A percentile compares a stretch with the other conserved stretches of the same genome.
Conservation (phyloP, 2,113 vertebrate species). For the Pao palembangensis region DNA sequence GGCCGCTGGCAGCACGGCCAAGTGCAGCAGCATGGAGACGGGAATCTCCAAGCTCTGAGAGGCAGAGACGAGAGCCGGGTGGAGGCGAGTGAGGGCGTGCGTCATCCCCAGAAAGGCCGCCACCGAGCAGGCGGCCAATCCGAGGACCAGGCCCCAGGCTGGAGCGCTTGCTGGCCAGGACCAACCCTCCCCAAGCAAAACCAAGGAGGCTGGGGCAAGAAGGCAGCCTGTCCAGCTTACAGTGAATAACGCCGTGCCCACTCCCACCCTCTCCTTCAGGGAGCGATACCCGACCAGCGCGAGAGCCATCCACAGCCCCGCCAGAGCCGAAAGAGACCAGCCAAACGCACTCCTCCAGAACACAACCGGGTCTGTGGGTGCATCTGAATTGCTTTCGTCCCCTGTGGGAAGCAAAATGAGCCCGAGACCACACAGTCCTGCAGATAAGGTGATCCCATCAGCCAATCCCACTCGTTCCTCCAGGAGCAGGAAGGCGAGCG, state of each 20-base stretch:
- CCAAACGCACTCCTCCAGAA: constrained; percentile 91
- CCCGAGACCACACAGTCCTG: constrained; percentile 85
- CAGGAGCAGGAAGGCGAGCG: constrained; percentile 88
- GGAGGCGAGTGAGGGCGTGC: constrained; percentile 86
- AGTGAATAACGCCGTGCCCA: constrained; percentile 90
- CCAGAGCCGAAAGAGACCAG: constrained; percentile 88
- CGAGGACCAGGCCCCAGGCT: constrained; percentile 81
- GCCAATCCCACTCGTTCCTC: constrained; percentile 85
- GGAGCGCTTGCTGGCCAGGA: constrained; percentile 77
- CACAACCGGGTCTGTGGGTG: constrained; percentile 60
- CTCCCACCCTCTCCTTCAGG: constrained; percentile 86
- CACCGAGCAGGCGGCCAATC: constrained; percentile 82
- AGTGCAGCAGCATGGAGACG: constrained; percentile 84
- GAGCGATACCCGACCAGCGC: constrained; percentile 92
- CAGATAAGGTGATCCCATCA: constrained; percentile 79
- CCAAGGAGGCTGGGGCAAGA: constrained; percentile 83
- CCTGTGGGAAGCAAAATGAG: constrained; percentile 85
- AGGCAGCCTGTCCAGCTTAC: constrained; percentile 90
- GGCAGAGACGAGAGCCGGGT: constrained; percentile 89
- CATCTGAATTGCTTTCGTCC: constrained; percentile 72
- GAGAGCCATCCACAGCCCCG: constrained; percentile 88
- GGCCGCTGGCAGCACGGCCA: constrained; percentile 77
- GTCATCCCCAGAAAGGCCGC: constrained; percentile 90
- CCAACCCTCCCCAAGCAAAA: constrained; percentile 81
- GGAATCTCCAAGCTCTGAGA: constrained; percentile 90